These are phyloP conservation scores for Miltochrista miniata DNA, from an alignment of 2,888 invertebrate species.

Conservation along the genomic window DNA sequence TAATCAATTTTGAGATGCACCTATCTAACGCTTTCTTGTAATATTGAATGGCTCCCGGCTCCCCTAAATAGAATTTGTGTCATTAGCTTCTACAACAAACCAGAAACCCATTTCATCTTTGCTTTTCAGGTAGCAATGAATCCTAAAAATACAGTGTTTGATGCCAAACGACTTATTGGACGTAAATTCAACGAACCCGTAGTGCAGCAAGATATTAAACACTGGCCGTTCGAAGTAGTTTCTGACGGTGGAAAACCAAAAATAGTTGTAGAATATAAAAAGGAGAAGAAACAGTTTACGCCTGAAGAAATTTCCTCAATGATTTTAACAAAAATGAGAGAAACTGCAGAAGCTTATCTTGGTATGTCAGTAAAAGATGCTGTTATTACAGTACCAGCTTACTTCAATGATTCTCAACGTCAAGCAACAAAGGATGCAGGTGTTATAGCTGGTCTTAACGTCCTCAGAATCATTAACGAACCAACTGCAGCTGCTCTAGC, in stretches of 20 bases:
- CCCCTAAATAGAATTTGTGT: no score
- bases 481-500: conserved; percentile 95
- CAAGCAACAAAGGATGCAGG: conserved; percentile 96
- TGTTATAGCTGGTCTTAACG: conserved; percentile 92
- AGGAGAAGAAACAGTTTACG: conserved; percentile 89
- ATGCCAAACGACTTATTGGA: conserved; percentile 93
- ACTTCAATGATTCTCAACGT: conserved; percentile 92
- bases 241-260: conserved; percentile 88
- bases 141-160: conserved; percentile 91
- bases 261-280: conserved; percentile 89
- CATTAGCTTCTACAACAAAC: no score
- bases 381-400: conserved; percentile 93
- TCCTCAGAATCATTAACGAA: conserved; percentile 95
- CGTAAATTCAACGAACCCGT: conserved; percentile 90
- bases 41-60: no score
- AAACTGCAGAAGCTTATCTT: conserved; percentile 89
- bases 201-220: conserved; percentile 91
- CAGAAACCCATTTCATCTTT: no score
- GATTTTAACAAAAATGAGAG: conserved; percentile 93
- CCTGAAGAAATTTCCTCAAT: conserved; percentile 94
- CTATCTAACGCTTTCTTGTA: no score
- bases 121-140: conserved; percentile 89
- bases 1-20: no score
- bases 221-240: conserved; percentile 91
- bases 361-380: conserved; percentile 89